phyloP scores from a whole-genome alignment of 1,140 invertebrate genomes.

The Caenorhabditis latens region DNA sequence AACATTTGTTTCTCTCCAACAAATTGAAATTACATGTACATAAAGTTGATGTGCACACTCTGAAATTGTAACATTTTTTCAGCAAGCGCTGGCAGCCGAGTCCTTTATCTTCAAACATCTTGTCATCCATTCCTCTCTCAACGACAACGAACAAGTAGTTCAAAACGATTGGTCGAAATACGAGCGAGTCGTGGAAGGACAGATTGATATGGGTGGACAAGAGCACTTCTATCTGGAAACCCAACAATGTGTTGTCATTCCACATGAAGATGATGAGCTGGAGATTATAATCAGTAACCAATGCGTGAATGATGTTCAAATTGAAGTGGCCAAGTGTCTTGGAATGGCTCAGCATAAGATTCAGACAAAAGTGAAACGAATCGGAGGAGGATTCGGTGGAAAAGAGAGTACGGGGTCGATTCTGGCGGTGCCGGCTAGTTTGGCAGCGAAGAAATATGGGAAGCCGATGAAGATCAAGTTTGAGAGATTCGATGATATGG shows the following conservation, averaged over 20 bases:
- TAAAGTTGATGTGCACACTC: too few species aligned
- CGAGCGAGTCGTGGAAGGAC: constrained; percentile 81
- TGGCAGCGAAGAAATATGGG: constrained; percentile 80
- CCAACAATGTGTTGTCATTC: constrained; percentile 84
- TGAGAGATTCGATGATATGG: constrained; percentile 94
- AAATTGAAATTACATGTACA: too few species aligned
- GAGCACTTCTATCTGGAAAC: constrained; percentile 98
- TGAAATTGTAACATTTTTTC: too few species aligned
- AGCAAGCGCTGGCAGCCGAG: constrained; percentile 84
- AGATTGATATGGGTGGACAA: constrained; percentile 88
- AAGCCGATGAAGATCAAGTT: constrained; percentile 88
- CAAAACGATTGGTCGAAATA: constrained; percentile 75
- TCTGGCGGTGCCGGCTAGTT: constrained; percentile 79
- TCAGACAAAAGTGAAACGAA: constrained; percentile 85
- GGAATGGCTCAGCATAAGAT: constrained; percentile 86
- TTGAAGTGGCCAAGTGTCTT: constrained; percentile 84
- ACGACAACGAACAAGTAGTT: constrained; percentile 57
- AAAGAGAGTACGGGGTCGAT: constrained; percentile 86
- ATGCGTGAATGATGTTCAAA: constrained; percentile 85
- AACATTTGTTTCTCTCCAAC: too few species aligned
- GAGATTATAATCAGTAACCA: constrained; percentile 89
- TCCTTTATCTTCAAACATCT: constrained; percentile 80
- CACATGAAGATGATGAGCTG: constrained; percentile 87
- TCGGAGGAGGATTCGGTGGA: constrained; percentile 95
- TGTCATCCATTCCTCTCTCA: constrained; percentile 69